A percentile compares a stretch with the other conserved stretches of the same genome.
phyloP scores from a whole-genome alignment of 2,797 vertebrate species.

The Glyptemys insculpta region DNA sequence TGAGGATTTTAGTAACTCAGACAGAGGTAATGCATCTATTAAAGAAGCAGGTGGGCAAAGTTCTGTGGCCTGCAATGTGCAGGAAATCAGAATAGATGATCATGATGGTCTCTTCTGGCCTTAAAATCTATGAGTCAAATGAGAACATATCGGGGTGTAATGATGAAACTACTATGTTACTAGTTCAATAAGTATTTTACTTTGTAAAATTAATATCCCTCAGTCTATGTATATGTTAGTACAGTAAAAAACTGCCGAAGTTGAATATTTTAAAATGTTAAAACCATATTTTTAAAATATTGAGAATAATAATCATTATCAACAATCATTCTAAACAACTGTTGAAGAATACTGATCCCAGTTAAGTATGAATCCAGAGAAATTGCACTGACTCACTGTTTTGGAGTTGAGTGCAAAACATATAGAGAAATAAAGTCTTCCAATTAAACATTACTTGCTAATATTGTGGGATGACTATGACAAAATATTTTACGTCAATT shows the following conservation, averaged over 20 bases:
- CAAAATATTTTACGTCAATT: neutral
- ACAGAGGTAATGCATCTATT: too few species aligned
- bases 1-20: too few species aligned
- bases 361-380: neutral
- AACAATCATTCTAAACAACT: neutral
- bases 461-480: neutral
- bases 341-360: neutral
- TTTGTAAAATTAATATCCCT: constrained; percentile 5
- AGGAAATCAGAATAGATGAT: too few species aligned
- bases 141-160: neutral
- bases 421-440: neutral
- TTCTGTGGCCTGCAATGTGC: too few species aligned
- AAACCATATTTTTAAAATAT: neutral
- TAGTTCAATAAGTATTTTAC: too few species aligned
- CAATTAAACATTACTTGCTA: neutral
- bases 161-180: neutral
- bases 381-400: neutral
- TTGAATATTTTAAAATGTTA: neutral
- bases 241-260: neutral
- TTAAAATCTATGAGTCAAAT: too few species aligned
- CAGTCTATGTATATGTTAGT: neutral
- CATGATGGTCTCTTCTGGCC: too few species aligned
- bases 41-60: too few species aligned
- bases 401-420: neutral
- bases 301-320: neutral